phyloP scores from a whole-genome alignment of 2,797 vertebrate species.

The Cyprinella venusta region DNA sequence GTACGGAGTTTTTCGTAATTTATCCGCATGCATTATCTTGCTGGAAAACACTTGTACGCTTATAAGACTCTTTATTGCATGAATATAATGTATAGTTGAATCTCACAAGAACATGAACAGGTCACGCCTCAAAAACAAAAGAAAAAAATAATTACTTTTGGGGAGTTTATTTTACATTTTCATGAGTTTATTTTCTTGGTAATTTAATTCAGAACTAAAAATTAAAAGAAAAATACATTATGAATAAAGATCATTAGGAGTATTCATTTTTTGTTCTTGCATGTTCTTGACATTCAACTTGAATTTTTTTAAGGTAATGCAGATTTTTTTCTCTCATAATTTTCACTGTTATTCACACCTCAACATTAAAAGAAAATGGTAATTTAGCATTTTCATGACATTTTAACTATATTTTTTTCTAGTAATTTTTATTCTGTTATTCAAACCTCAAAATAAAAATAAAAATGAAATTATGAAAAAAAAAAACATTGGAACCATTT shows the following conservation, averaged over 20 bases:
- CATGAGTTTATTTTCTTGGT: not conserved
- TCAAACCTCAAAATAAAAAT: not conserved
- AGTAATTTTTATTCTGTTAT: not conserved
- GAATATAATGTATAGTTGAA: slow-evolving; percentile 8
- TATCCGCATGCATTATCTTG: slow-evolving; percentile 56
- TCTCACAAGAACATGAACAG: slow-evolving; percentile 21
- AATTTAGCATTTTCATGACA: not conserved
- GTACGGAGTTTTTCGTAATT: slow-evolving; percentile 61
- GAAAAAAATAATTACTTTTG: not conserved
- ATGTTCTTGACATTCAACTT: not conserved
- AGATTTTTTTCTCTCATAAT: not conserved
- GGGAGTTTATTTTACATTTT: not conserved
- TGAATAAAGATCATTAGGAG: too few relatives aligned
- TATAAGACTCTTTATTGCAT: slow-evolving; percentile 3
- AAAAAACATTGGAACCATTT: not conserved
- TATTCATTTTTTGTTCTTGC: not conserved
- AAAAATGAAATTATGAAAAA: not conserved
- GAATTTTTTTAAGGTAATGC: not conserved
- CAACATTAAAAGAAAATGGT: not conserved
- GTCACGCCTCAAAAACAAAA: not conserved
- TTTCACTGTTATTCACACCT: not conserved
- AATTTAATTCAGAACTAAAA: not conserved
- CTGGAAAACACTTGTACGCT: not conserved
- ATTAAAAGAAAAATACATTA: not conserved
- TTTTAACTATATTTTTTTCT: not conserved